phyloP scores from a whole-genome alignment of 1,140 invertebrate species.

The Cephus cinctus region DNA sequence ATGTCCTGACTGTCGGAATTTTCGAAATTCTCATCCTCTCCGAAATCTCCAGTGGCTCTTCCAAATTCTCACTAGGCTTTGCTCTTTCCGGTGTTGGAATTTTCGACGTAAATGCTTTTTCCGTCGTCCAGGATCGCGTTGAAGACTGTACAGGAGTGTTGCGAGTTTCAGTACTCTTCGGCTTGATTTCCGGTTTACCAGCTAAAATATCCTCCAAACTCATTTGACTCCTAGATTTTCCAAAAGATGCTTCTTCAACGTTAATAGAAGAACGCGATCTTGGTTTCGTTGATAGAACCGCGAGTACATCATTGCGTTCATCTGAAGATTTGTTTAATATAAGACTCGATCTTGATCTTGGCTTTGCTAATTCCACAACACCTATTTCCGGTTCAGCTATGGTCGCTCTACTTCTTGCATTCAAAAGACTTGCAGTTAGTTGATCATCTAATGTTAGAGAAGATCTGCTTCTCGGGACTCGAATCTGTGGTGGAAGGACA shows the following conservation, averaged over 20 bases:
- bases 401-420: too few species aligned
- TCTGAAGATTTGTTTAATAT: conserved; percentile 17
- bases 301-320: conserved; percentile 38
- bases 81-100: conserved; percentile 29
- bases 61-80: conserved; percentile 14
- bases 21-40: conserved; percentile 26
- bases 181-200: conserved; percentile 26
- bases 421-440: background rate
- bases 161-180: conserved; percentile 14
- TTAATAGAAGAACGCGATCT: conserved; percentile 44
- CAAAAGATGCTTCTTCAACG: conserved; percentile 36
- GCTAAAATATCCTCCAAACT: conserved; percentile 43
- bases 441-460: conserved; percentile 15
- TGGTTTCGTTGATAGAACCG: conserved; percentile 40
- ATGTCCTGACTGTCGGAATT: conserved; percentile 37
- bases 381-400: background rate
- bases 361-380: background rate
- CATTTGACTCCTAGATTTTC: conserved; percentile 39
- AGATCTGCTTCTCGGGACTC: conserved; percentile 15
- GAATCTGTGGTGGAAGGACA: background rate
- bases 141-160: background rate
- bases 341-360: conserved; percentile 7
- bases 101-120: conserved; percentile 34
- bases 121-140: conserved; percentile 28
- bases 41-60: conserved; percentile 4